These are phyloP conservation scores for Siderastrea siderea DNA, from an alignment of 92 coral and sea anemone genomes.

Conservation along the genomic window DNA sequence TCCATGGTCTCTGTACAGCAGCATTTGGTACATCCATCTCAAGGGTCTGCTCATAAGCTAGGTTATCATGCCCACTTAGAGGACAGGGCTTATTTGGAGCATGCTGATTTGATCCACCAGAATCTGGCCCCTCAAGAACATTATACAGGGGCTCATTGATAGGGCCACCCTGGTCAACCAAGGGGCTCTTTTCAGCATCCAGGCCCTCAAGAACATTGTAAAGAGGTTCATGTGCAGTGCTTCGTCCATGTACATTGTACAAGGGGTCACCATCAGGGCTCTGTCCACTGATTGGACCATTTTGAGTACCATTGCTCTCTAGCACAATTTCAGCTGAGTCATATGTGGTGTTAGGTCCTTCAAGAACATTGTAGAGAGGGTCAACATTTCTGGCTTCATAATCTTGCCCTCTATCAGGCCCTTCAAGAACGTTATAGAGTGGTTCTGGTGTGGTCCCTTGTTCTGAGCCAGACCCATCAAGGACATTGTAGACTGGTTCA, in stretches of 20 bases:
- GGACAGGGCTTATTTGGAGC: constrained; percentile 12
- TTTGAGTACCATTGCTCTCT: neutral
- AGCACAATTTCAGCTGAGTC: neutral
- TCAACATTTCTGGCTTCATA: constrained; percentile 20
- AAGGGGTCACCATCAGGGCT: neutral
- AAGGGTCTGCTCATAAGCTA: constrained; percentile 63
- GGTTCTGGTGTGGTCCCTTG: constrained; percentile 44
- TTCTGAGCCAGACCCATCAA: constrained; percentile 9
- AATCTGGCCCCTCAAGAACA: constrained; percentile 46
- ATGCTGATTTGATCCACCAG: constrained; percentile 6
- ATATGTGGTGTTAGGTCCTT: constrained; percentile 3
- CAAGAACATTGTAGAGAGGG: constrained; percentile 42
- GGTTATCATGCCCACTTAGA: constrained; percentile 31
- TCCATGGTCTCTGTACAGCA: neutral
- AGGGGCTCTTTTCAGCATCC: constrained; percentile 13
- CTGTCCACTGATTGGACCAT: neutral
- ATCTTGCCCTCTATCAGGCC: neutral
- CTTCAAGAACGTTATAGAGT: constrained; percentile 45
- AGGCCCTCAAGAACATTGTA: constrained; percentile 56
- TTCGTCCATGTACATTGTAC: neutral
- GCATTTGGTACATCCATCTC: constrained; percentile 26
- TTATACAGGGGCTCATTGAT: constrained; percentile 37
- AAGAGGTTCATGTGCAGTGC: constrained; percentile 39
- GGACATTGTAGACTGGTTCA: constrained; percentile 37
- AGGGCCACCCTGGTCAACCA: neutral